These are phyloP conservation scores for Megaceryle alcyon DNA, from an alignment of 2,797 vertebrate genomes.

Conservation along the genomic window DNA sequence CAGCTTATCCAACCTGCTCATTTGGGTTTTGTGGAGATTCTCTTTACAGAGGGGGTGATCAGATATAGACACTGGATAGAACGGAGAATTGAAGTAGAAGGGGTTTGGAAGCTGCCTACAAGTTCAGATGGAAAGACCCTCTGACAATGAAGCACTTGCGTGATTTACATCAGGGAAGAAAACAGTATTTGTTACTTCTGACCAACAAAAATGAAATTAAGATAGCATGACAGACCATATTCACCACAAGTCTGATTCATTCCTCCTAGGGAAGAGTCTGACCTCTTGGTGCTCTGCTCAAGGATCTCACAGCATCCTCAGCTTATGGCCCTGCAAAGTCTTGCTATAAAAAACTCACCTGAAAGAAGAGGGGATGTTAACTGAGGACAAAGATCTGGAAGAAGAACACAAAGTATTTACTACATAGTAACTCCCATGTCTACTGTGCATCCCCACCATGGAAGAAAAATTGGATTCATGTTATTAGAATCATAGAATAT, in stretches of 20 bases:
- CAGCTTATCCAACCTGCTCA: background rate
- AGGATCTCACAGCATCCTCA: background rate
- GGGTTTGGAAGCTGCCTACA: background rate
- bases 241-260: background rate
- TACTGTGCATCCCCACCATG: background rate
- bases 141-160: background rate
- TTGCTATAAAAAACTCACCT: background rate
- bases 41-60: background rate
- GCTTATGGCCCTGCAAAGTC: background rate
- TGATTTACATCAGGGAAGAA: background rate
- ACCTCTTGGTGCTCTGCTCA: background rate
- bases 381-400: background rate
- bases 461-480: background rate
- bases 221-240: background rate
- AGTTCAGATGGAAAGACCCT: background rate
- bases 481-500: background rate
- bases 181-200: background rate
- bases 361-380: background rate
- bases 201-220: background rate
- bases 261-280: background rate
- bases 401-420: background rate
- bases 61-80: background rate
- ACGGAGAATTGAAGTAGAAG: rapidly evolving
- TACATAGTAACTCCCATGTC: background rate
- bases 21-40: rapidly evolving